Evolutionary conservation across 37 sponge, comb jelly and placozoan genomes (phyloP).

Genomic region (Spongilla lacustris): DNA sequence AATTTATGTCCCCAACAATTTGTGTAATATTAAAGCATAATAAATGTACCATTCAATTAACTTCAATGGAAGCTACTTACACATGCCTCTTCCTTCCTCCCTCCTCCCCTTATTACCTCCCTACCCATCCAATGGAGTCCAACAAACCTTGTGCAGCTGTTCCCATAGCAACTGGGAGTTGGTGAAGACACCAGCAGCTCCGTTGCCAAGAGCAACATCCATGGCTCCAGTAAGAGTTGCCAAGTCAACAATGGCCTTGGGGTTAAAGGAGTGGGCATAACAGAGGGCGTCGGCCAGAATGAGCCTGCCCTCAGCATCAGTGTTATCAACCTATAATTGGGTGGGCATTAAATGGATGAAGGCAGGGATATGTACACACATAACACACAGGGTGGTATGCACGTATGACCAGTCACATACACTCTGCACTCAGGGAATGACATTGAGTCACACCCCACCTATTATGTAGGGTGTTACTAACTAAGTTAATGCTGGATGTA

Average conservation of each 20-base stretch:
- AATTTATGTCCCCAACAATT: too few relatives aligned
- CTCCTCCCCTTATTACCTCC: constrained; percentile 1
- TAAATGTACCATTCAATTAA: too few relatives aligned
- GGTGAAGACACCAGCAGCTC: constrained; percentile 83
- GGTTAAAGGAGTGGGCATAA: constrained; percentile 86
- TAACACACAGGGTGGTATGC: background rate
- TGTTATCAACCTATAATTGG: constrained; percentile 85
- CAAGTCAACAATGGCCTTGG: constrained; percentile 74
- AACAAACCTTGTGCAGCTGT: constrained; percentile 51
- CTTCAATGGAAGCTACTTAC: too few relatives aligned
- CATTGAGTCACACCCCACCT: too few relatives aligned
- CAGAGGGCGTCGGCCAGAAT: constrained; percentile 92
- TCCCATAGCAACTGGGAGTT: constrained; percentile 72
- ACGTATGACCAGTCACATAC: background rate
- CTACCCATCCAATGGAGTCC: background rate
- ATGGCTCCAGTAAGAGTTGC: constrained; percentile 90
- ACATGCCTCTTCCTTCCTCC: too few relatives aligned
- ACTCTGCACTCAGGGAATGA: too few relatives aligned
- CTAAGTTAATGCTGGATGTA: too few relatives aligned
- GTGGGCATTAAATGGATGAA: background rate
- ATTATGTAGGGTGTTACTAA: too few relatives aligned
- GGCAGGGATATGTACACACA: background rate
- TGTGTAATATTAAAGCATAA: too few relatives aligned
- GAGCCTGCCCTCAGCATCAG: constrained; percentile 96
- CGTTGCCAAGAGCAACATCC: constrained; percentile 83